Conservation (phyloP, 2,113 vertebrate species). For the Steatornis caripensis region DNA sequence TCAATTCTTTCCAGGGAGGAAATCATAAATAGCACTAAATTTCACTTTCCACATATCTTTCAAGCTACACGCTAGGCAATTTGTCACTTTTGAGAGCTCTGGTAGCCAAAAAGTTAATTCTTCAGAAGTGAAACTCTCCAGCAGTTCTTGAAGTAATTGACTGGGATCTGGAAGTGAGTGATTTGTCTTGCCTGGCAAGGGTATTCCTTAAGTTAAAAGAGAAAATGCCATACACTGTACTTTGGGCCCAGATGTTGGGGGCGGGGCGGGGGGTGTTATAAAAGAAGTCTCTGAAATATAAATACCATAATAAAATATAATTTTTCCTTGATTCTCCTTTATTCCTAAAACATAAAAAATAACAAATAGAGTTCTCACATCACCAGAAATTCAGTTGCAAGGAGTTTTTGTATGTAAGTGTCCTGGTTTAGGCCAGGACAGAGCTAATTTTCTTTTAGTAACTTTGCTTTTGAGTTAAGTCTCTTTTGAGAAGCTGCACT, state of each 20-base stretch:
- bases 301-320: not conserved
- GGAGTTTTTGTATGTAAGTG: not conserved
- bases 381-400: not conserved
- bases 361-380: not conserved
- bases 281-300: not conserved
- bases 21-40: slow-evolving; percentile 42
- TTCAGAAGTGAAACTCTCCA: slow-evolving; percentile 4
- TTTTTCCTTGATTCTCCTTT: not conserved
- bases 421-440: no score
- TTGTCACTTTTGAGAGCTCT: slow-evolving; percentile 51
- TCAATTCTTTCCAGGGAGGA: slow-evolving; percentile 30
- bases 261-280: no score
- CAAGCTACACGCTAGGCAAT: slow-evolving; percentile 4
- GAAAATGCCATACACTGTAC: not conserved
- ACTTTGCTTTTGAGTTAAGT: no score
- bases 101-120: slow-evolving; percentile 57
- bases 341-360: not conserved
- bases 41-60: slow-evolving; percentile 37
- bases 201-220: not conserved
- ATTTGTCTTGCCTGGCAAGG: slow-evolving; percentile 30
- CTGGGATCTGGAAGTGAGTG: not conserved
- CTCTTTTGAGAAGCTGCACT: no score
- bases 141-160: slow-evolving; percentile 35
- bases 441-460: no score
- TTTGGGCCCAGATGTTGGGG: not conserved